Evolutionary conservation across 2,113 vertebrate genomes (phyloP).

Genomic region (Neomonachus schauinslandi): DNA sequence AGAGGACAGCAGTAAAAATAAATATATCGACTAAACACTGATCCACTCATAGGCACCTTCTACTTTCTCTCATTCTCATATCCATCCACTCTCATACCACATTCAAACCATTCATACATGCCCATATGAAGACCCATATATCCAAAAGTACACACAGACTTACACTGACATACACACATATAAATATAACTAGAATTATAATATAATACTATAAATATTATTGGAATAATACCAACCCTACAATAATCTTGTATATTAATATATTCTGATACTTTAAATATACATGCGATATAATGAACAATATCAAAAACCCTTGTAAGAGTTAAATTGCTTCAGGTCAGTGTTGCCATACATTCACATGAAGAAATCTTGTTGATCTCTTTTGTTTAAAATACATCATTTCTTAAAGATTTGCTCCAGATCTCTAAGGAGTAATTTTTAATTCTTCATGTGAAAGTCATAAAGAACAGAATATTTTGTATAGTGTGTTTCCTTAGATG

Average conservation of each 20-base stretch:
- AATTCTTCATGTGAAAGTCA: background rate
- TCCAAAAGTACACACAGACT: background rate
- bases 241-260: background rate
- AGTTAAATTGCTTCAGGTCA: background rate
- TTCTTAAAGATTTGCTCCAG: background rate
- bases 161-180: background rate
- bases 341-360: background rate
- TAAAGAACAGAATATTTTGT: background rate
- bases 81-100: background rate
- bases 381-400: background rate
- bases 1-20: background rate
- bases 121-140: background rate
- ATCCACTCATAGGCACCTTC: background rate
- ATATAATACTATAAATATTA: background rate
- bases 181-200: background rate
- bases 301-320: background rate
- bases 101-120: background rate
- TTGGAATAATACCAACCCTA: background rate
- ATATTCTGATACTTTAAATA: constrained; percentile 8
- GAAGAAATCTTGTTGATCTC: background rate
- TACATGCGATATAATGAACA: background rate
- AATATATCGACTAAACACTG: background rate
- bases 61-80: background rate
- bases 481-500: background rate
- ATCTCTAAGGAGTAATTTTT: background rate